Evolutionary conservation across 2,113 vertebrate genomes (phyloP), one percentile per base, ranked within the genome.

Genomic region (Puffinus mauretanicus): DNA sequence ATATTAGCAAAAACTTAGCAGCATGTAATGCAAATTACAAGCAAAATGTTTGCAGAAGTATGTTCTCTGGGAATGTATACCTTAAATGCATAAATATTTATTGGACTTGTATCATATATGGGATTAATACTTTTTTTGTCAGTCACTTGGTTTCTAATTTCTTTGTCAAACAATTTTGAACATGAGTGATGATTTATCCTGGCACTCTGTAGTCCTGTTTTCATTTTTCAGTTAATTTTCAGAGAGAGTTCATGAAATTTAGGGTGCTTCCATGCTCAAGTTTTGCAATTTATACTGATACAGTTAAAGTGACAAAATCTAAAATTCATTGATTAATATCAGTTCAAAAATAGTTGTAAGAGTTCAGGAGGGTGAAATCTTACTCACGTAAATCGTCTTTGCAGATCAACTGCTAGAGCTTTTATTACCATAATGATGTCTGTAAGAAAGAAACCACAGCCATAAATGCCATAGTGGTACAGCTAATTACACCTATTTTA

Each of bases 401-500:
- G 52, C 27, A 54, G 66, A 38, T 36, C 71, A 80, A 7, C 52
- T 58, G 49, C 47, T 71, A 36, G 46, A 20, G 6, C n/a, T 91
- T 88, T 91, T 93, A 91, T 86, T 51, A 15, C 77, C 49, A 46
- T 79, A 36, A 76, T 47, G 75, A 71, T 36, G 13, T 60, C 86
- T 86, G 32, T n/a, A 60, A 38, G 52, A 89, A 88, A 82, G 27
- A 73, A 73, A 91, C 49, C 69, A 67, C 29, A 82, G n/a, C 60
- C 27, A 8, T 77, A 77, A 70, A 25, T 61, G 58, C 78, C 77
- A 49, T 14, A 44, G 52, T 3, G 46, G 29, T 61, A 66, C 26
- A 83, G 71, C 34, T 58, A 81, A 75, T 94, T 72, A 27, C 49
- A 86, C n/a, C 36, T 88, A 52, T 96, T 95, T 94, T 61, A 72